phyloP scores from a whole-genome alignment of 1,140 invertebrate genomes.

The Oscheius sp. region DNA sequence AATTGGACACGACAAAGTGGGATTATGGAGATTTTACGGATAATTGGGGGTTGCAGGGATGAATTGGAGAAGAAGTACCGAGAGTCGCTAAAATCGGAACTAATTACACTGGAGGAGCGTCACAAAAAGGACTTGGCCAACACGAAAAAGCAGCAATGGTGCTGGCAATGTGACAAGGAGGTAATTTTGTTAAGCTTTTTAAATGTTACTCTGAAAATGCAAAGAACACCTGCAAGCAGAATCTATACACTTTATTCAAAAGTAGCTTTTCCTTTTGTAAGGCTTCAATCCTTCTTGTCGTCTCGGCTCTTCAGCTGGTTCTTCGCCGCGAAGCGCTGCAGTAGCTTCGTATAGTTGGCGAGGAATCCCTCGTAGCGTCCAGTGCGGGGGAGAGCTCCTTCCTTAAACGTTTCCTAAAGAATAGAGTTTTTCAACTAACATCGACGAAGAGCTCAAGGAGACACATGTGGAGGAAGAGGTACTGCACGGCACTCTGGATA shows the following conservation, averaged over 20 bases:
- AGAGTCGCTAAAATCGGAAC: constrained; percentile 70
- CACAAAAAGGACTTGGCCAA: constrained; percentile 73
- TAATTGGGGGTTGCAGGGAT: constrained; percentile 9
- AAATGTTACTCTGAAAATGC: no score
- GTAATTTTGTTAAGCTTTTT: constrained; percentile 2
- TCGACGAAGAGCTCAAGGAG: constrained; percentile 10
- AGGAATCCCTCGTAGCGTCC: neutral
- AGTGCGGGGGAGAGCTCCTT: neutral
- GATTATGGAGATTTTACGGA: neutral
- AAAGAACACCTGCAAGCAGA: no score
- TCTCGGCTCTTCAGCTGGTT: no score
- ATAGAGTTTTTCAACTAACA: no score
- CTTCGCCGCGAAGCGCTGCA: no score
- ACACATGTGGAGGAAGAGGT: neutral
- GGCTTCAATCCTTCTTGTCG: no score
- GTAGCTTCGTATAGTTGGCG: no score
- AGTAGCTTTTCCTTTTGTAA: no score
- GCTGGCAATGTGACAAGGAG: constrained; percentile 49
- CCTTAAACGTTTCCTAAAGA: no score
- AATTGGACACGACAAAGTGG: constrained; percentile 48
- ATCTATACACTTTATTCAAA: no score
- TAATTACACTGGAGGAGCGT: constrained; percentile 70
- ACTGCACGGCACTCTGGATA: constrained; percentile 3
- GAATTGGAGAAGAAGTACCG: constrained; percentile 62
- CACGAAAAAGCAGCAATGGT: constrained; percentile 78